Evolutionary conservation across 2,888 invertebrate genomes (phyloP).

Genomic region (Cryptocephalus primarius): DNA sequence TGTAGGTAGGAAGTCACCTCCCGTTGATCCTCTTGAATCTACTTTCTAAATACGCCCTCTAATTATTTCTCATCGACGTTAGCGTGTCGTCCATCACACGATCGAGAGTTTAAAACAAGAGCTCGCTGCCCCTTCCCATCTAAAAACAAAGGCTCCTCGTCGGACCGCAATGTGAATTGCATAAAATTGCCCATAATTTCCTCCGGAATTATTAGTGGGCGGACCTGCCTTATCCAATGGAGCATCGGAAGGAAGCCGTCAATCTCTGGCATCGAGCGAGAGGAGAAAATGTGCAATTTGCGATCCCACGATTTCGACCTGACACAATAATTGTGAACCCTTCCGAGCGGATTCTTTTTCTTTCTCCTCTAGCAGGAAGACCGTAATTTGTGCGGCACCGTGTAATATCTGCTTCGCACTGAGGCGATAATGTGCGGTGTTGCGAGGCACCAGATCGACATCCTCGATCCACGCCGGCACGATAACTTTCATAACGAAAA

Average conservation of each 20-base stretch:
- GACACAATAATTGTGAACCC: slow-evolving; percentile 32
- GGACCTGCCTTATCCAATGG: slow-evolving; percentile 13
- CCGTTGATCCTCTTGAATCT: too few relatives aligned
- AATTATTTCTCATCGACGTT: too few relatives aligned
- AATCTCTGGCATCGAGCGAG: slow-evolving; percentile 17
- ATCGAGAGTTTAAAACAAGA: too few relatives aligned
- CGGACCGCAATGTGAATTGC: too few relatives aligned
- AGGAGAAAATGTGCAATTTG: slow-evolving; percentile 30
- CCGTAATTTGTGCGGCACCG: slow-evolving; percentile 34
- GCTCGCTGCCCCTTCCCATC: too few relatives aligned
- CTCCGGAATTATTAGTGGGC: too few relatives aligned
- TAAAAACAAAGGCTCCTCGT: too few relatives aligned
- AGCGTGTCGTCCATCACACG: too few relatives aligned
- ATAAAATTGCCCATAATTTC: too few relatives aligned
- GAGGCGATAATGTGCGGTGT: slow-evolving; percentile 19
- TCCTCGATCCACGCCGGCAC: slow-evolving; percentile 3
- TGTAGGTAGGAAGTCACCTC: too few relatives aligned
- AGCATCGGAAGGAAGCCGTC: slow-evolving; percentile 32
- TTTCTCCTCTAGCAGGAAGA: slow-evolving; percentile 29
- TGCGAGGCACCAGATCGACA: slow-evolving; percentile 1
- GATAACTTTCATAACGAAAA: slow-evolving; percentile 4
- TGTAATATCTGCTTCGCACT: slow-evolving; percentile 32
- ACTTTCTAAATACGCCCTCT: too few relatives aligned
- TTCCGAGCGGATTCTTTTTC: slow-evolving; percentile 27
- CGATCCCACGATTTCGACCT: slow-evolving; percentile 26